phyloP scores from a whole-genome alignment of 2,113 vertebrate genomes.

The Menidia beryllina region DNA sequence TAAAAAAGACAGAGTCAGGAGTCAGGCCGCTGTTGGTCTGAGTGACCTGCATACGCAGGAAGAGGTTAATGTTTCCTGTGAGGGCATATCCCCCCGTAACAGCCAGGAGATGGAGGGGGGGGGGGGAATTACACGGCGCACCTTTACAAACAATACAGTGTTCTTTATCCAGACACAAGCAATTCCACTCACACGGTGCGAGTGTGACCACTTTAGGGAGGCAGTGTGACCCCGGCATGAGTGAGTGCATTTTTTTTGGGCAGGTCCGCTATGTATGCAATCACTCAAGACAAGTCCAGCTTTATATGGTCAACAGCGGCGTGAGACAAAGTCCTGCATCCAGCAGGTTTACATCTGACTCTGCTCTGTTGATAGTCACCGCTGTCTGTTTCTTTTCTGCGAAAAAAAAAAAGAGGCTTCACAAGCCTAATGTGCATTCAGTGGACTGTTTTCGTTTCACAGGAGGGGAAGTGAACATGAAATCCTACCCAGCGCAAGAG shows the following conservation, averaged over 20 bases:
- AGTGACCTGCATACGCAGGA: constrained; percentile 61
- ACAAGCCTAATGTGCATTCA: constrained; percentile 17
- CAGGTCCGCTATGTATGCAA: constrained; percentile 38
- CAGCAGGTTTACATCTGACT: constrained; percentile 55
- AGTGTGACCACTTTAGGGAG: constrained; percentile 55
- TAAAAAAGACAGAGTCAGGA: constrained; percentile 5
- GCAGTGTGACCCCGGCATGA: constrained; percentile 16
- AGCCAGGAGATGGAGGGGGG: constrained; percentile 15
- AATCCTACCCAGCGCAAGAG: constrained; percentile 31
- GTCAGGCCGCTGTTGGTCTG: constrained; percentile 30
- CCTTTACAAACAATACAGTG: constrained; percentile 44
- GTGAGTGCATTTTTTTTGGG: constrained; percentile 43
- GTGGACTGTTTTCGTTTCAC: constrained; percentile 43
- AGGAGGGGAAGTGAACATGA: constrained; percentile 65
- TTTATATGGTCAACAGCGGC: constrained; percentile 76
- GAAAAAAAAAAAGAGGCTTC: not conserved
- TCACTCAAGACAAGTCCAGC: constrained; percentile 44
- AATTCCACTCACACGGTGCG: constrained; percentile 46
- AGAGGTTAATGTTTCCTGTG: constrained; percentile 78
- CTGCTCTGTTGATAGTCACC: constrained; percentile 49
- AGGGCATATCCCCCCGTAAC: constrained; percentile 37
- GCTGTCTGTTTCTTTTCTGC: constrained; percentile 17
- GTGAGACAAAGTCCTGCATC: constrained; percentile 39
- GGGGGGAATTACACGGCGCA: constrained; percentile 1
- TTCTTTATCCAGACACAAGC: constrained; percentile 42